Evolutionary conservation across 2,888 invertebrate species (phyloP), one percentile per base, ranked within the genome.

Genomic region (Mystacides longicornis): DNA sequence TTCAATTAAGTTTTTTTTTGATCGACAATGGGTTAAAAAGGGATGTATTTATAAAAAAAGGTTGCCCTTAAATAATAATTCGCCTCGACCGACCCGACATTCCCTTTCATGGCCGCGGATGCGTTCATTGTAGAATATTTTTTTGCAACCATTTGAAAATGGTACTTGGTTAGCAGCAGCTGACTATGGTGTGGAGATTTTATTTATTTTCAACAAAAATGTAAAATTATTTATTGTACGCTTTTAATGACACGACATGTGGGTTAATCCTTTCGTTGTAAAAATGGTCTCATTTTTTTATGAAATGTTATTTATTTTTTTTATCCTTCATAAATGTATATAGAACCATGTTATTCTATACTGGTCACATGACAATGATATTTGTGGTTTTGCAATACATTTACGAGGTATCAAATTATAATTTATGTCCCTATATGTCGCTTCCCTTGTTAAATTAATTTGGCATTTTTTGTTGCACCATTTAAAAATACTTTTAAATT

Each of bases 11-110:
- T 54, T 33, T 52, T 42, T 49, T 58, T 51, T 53, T 51, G 23
- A 18, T 47, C 46, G 16, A 52, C 37, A 37, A 37, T 37, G 37
- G 37, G 37, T 23, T 50, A 46, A 56, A 27, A 27, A 56, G 47
- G 18, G 45, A 42, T 43, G 31, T 11, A 37, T n/a, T 16, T 43
- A 51, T 21, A 57, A 57, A 54, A 59, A 59, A 56, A 51, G 52
- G 47, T 49, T 51, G 57, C 53, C 57, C 55, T 53, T 51, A 54
- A 27, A 37, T n/a, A n/a, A n/a, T n/a, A 58, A 60, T 60, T 57
- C 45, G 60, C 58, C 56, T 52, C 56, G 60, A 37, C 52, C 58
- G 58, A 60, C 60, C 58, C 60, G 57, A n/a, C n/a, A 54, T 54
- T 57, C 60, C 60, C 60, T 60, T 60, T 60, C 58, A 56, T n/a